Evolutionary conservation across 1,140 invertebrate species (phyloP), one percentile per base, ranked within the genome.

Genomic region (Chymomyza costata): DNA sequence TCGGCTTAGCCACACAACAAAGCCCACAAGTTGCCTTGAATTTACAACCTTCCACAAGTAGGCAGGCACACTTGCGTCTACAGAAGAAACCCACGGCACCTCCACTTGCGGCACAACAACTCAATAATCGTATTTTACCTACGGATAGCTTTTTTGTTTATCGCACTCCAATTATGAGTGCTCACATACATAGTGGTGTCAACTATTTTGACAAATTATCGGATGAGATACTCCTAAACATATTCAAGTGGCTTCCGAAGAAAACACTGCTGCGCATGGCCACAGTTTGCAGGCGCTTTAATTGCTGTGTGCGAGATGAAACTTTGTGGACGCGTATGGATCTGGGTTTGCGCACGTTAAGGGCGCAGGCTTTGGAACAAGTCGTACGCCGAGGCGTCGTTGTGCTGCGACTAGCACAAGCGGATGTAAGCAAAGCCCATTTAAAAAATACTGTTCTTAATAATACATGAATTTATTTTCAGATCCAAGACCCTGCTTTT

Each of bases 241-340:
- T 97, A 28, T 92, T 96, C 51, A 89, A 90, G 66, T 94, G 91
- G 91, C 86, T 97, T 32, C 92, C 93, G 5, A 95, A 94, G 74
- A 89, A 90, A 58, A 90, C 90, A 8, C 85, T 96, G 37, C 89
- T 90, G 32, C 89, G 90, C 61, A 91, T 92, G 80, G 89, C 91
- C 47, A 85, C 89, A 50, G 92, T 94, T 1, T 92, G 90, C 68
- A 88, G 89, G 43, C 88, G 92, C 87, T 94, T 85, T 63, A 73
- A 91, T 80, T 87, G 91, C 68, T 88, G 96, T 59, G 90, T 91
- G 14, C 90, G 90, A 37, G 94, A 96, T 84, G 94, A 95, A 65
- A 91, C 90, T 1, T 85, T 97, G 2, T 97, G 95, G 95, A 90
- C 90, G 30, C 88, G 94, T 46, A 86, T 96, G 55, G 94, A 96